Conservation (phyloP, 2,113 vertebrate species). For the Gymnarchus niloticus region DNA sequence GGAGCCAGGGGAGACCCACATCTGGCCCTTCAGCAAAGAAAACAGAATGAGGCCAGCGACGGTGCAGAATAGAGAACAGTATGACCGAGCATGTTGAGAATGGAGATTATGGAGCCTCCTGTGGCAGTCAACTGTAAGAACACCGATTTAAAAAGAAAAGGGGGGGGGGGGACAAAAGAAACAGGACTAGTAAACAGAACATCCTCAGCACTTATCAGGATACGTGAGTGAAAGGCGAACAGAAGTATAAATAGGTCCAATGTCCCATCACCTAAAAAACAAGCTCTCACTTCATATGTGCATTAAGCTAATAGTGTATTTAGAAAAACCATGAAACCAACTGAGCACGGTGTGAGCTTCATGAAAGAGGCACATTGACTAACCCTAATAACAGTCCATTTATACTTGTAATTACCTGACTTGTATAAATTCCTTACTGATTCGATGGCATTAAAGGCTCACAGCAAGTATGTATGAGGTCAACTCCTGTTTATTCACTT, state of each 20-base stretch:
- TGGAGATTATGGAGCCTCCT: background rate
- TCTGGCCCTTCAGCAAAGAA: background rate
- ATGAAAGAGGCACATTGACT: background rate
- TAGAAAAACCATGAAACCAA: background rate
- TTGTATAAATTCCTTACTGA: conserved; percentile 53
- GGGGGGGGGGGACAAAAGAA: too few species aligned
- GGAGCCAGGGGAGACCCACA: background rate
- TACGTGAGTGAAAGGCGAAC: background rate
- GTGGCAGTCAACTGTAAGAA: background rate
- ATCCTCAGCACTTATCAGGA: background rate
- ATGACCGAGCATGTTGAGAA: background rate
- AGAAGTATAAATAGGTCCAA: background rate
- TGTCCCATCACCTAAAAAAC: background rate
- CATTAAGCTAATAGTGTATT: background rate
- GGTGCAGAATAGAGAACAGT: background rate
- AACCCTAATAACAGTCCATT: background rate
- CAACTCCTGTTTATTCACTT: conserved; percentile 47
- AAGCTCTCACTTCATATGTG: background rate
- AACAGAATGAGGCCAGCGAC: too few species aligned
- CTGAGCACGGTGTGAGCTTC: background rate
- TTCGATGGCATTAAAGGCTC: conserved; percentile 43
- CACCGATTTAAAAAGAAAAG: background rate
- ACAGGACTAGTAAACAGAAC: background rate
- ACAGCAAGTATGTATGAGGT: conserved; percentile 43
- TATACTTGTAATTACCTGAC: conserved; percentile 36